Conservation (phyloP, 2,888 invertebrate species). For the Megalurothrips usitatus region DNA sequence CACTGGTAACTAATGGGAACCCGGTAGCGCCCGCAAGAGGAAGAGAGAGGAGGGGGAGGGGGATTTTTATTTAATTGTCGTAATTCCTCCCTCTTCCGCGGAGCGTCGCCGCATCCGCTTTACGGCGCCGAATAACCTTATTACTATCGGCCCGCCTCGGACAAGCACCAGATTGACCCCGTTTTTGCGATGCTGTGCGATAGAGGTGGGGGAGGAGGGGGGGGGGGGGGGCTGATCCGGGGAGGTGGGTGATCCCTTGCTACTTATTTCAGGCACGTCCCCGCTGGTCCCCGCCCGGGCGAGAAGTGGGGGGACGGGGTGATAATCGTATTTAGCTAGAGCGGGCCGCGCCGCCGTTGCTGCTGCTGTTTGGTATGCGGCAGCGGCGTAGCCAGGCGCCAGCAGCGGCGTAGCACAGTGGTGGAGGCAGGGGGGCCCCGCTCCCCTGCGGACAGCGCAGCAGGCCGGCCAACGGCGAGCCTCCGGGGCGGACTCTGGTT, state of each 20-base stretch:
- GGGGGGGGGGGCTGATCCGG: not conserved
- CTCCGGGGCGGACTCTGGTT: not conserved
- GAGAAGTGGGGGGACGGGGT: not conserved
- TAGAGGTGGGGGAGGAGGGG: not conserved
- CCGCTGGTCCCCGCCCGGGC: not conserved
- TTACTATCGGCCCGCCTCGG: not conserved
- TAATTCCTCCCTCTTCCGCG: not conserved
- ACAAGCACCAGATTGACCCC: not conserved
- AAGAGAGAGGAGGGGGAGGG: too few species aligned
- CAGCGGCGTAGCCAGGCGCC: not conserved
- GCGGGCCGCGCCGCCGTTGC: not conserved
- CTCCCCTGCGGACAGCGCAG: not conserved
- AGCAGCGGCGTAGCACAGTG: not conserved
- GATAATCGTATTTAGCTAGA: slow-evolving; percentile 18
- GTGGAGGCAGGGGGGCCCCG: not conserved
- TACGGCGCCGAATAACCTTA: not conserved
- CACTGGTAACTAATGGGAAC: too few species aligned
- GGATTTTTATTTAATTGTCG: too few species aligned
- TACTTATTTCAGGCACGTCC: slow-evolving; percentile 16
- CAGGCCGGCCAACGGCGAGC: not conserved
- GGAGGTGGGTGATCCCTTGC: not conserved
- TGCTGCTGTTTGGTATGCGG: not conserved
- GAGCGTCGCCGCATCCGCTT: not conserved
- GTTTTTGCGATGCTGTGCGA: not conserved
- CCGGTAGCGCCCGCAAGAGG: too few species aligned